These are phyloP conservation scores for Solea solea DNA, from an alignment of 2,113 vertebrate species.

Conservation along the genomic window DNA sequence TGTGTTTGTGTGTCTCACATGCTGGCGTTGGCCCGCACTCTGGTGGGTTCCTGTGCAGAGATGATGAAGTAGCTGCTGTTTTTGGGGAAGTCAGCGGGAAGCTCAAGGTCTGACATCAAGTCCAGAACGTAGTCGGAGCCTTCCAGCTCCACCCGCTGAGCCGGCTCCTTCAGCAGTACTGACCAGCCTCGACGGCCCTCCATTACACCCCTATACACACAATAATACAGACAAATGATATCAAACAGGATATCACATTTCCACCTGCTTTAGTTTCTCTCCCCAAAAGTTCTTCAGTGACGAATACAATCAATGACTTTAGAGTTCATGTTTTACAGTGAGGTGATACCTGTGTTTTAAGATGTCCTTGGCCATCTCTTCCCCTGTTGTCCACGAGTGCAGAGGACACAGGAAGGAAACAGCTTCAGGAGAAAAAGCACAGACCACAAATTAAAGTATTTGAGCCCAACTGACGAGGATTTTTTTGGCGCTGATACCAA, in stretches of 20 bases:
- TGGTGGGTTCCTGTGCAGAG: conserved; percentile 80
- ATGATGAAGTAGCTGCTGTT: conserved; percentile 93
- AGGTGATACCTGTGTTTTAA: conserved; percentile 87
- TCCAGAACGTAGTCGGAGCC: conserved; percentile 95
- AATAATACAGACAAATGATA: background rate
- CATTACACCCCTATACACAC: conserved; percentile 80
- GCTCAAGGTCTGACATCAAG: conserved; percentile 91
- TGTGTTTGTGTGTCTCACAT: conserved; percentile 77
- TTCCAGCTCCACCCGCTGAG: conserved; percentile 91
- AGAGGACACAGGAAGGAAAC: conserved; percentile 89
- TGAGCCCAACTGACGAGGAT: no score
- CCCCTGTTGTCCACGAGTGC: conserved; percentile 95
- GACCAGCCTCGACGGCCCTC: conserved; percentile 92
- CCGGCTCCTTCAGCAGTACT: conserved; percentile 86
- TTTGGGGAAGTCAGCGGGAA: conserved; percentile 88
- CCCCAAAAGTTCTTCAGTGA: background rate
- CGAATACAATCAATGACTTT: background rate
- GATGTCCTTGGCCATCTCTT: conserved; percentile 89
- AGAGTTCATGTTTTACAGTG: background rate
- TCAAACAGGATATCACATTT: no score
- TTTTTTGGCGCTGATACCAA: no score
- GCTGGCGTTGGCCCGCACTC: conserved; percentile 74
- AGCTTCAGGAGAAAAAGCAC: conserved; percentile 72
- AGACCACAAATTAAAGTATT: background rate
- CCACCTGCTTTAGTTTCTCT: background rate